Evolutionary conservation across 2,888 invertebrate genomes (phyloP).

Genomic region (Cynaeus angustus): DNA sequence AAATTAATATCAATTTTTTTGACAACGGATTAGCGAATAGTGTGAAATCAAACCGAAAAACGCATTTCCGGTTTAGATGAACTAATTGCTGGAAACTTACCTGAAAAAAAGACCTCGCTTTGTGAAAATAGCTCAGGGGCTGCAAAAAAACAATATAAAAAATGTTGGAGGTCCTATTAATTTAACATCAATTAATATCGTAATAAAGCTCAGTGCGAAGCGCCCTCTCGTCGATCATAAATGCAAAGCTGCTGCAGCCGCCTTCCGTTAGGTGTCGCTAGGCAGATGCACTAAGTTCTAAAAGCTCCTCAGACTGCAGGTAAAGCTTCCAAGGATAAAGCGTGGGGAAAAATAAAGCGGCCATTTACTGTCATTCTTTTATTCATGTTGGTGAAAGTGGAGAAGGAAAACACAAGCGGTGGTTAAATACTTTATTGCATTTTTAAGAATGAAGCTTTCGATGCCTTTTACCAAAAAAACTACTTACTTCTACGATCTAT

Average conservation of each 20-base stretch:
- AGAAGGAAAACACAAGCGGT: constrained; percentile 7
- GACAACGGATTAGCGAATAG: constrained; percentile 12
- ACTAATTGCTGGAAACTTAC: not conserved
- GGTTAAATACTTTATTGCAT: constrained; percentile 1
- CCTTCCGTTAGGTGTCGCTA: constrained; percentile 55
- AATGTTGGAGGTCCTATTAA: constrained; percentile 29
- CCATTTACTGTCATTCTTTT: constrained; percentile 11
- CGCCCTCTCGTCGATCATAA: constrained; percentile 54
- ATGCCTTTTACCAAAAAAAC: not conserved
- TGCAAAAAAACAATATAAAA: constrained; percentile 1
- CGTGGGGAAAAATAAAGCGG: constrained; percentile 14
- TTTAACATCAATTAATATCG: constrained; percentile 50
- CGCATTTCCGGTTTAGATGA: no score
- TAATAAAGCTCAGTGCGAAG: constrained; percentile 42
- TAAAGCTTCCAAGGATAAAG: constrained; percentile 46
- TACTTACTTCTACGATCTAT: not conserved
- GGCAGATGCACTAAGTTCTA: constrained; percentile 48
- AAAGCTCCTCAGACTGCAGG: constrained; percentile 44
- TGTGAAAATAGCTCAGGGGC: no score
- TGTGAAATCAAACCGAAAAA: no score
- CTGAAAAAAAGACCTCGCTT: not conserved
- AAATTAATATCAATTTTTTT: constrained; percentile 38
- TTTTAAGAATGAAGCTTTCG: not conserved
- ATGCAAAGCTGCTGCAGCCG: constrained; percentile 51
- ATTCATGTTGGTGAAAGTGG: constrained; percentile 2